Evolutionary conservation across 2,113 vertebrate species (phyloP), one percentile per base, ranked within the genome.

Genomic region (Calyptommatus sinebrachiatus): DNA sequence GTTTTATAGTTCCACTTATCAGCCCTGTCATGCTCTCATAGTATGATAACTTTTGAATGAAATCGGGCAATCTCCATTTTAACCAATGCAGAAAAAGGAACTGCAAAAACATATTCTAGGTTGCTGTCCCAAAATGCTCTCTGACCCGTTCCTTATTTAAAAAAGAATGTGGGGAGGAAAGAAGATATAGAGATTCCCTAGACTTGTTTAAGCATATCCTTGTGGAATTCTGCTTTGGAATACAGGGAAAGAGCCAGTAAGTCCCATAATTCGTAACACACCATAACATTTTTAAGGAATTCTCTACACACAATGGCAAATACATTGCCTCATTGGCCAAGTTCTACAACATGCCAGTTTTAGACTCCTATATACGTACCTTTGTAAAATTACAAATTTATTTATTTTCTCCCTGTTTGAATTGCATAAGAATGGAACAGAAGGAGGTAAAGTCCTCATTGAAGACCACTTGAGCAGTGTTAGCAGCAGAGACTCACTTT

Each of bases 1-100:
- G 68, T 53, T 82, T 82, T 71, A 66, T 18, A 83, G 6, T 78
- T 60, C 45, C 75, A 41, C 70, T 66, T 77, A 29, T 67, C 62
- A 77, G n/a, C 8, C 48, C 16, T 57, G 45, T 53, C 24, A 46
- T 18, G 2, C 20, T 53, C 71, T 71, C 24, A 57, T 1, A 20
- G 65, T 41, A 16, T 22, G 63, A 3, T 35, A 7, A 68, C 3
- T 67, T 41, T 6, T 41, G n/a, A 21, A 2, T 69, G 14, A 81
- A 81, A 29, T 66, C 11, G 16, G 61, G 28, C 2, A 57, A 80
- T 57, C 62, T 16, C 26, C 10, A 29, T 11, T 83, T 60, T 53
- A 66, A 66, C 8, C 22, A 31, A 18, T 7, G 35, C 8, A 45
- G 28, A 0, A 82, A 57, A 57, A 72, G 48, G 57, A 62, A 28